Evolutionary conservation across 2,113 vertebrate species (phyloP).

Genomic region (Speoplatyrhinus poulsoni): DNA sequence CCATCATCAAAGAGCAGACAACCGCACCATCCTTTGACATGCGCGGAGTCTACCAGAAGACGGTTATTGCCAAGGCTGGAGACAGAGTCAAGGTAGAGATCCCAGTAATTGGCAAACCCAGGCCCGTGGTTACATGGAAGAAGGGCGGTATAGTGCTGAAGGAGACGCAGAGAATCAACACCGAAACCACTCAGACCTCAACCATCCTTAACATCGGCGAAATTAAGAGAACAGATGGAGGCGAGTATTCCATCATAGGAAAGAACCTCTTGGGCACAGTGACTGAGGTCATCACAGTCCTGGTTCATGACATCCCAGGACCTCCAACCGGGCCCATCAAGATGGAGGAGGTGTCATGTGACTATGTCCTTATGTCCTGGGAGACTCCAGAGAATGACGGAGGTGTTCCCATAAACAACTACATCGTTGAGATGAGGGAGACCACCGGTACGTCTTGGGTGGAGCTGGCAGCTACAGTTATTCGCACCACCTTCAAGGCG

Average conservation of each 20-base stretch:
- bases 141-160: constrained; percentile 86
- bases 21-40: constrained; percentile 90
- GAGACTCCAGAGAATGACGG: constrained; percentile 93
- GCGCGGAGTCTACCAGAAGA: constrained; percentile 90
- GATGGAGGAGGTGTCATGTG: constrained; percentile 94
- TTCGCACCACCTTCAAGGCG: constrained; percentile 96
- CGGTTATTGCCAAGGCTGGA: constrained; percentile 90
- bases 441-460: constrained; percentile 93
- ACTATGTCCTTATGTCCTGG: constrained; percentile 92
- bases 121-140: constrained; percentile 92
- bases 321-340: constrained; percentile 94
- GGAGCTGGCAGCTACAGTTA: constrained; percentile 93
- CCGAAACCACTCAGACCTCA: constrained; percentile 88
- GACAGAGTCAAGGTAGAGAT: constrained; percentile 98
- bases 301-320: constrained; percentile 95
- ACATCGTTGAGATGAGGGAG: constrained; percentile 94
- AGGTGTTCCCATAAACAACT: constrained; percentile 95
- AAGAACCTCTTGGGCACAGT: constrained; percentile 91
- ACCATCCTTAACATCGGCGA: constrained; percentile 93
- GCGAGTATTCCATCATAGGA: constrained; percentile 87
- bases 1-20: constrained; percentile 89
- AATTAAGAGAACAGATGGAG: constrained; percentile 87
- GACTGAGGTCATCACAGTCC: constrained; percentile 87
- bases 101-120: constrained; percentile 92
- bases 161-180: constrained; percentile 94